A percentile compares a stretch with the other conserved stretches of the same genome.
Evolutionary conservation across 2,113 vertebrate genomes (phyloP).

Genomic region (Excalfactoria chinensis): DNA sequence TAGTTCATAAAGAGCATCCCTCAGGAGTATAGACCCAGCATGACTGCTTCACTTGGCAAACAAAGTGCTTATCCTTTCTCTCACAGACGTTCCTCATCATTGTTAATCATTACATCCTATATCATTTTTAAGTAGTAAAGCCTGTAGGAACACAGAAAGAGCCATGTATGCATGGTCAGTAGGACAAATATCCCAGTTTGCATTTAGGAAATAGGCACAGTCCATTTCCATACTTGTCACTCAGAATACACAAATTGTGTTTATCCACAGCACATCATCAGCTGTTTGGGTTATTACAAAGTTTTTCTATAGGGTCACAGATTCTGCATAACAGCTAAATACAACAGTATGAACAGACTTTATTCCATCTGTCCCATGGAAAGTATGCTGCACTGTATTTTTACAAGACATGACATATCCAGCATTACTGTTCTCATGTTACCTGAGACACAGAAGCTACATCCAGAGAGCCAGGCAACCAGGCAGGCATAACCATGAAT

Average conservation of each 20-base stretch:
- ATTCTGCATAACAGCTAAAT: neutral
- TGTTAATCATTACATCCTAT: neutral
- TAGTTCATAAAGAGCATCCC: neutral
- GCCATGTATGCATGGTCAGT: neutral
- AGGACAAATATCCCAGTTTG: neutral
- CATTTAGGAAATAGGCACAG: neutral
- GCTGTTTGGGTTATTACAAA: neutral
- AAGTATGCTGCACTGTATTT: neutral
- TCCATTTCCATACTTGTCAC: neutral
- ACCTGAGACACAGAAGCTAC: neutral
- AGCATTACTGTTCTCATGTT: neutral
- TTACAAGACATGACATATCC: neutral
- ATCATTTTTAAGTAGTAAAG: neutral
- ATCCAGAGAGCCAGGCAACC: neutral
- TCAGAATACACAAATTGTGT: neutral
- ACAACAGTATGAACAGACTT: neutral
- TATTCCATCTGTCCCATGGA: neutral
- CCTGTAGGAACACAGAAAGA: neutral
- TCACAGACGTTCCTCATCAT: neutral
- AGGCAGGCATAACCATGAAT: neutral
- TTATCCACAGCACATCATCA: neutral
- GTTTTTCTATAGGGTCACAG: neutral
- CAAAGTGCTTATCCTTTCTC: neutral
- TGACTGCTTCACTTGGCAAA: neutral
- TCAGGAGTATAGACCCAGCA: neutral